These are phyloP conservation scores for Campylomormyrus numenius DNA, from an alignment of 2,113 vertebrate genomes.

Conservation along the genomic window DNA sequence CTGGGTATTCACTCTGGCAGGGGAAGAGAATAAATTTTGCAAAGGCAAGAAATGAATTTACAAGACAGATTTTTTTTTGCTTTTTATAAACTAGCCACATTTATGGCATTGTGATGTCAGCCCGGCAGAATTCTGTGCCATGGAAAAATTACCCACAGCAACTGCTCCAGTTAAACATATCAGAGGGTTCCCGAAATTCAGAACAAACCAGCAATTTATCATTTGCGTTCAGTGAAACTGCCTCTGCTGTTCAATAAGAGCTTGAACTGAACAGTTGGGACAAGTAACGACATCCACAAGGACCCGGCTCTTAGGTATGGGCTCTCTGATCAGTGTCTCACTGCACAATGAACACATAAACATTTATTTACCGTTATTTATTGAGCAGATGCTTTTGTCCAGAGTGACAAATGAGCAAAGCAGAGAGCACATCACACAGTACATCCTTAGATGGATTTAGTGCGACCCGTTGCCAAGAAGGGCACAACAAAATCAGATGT, in stretches of 20 bases:
- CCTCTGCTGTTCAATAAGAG: not conserved
- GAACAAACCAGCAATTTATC: not conserved
- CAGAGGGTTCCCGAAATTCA: not conserved
- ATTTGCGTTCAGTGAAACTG: not conserved
- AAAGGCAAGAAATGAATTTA: not conserved
- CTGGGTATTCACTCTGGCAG: not conserved
- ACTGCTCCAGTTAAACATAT: not conserved
- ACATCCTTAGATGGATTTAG: not conserved
- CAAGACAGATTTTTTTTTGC: not conserved
- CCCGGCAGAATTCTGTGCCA: not conserved
- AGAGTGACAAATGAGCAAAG: not conserved
- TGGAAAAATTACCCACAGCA: not conserved
- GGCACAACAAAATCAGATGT: not conserved
- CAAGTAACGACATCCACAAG: not conserved
- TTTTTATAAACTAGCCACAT: not conserved
- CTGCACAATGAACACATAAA: not conserved
- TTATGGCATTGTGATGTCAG: constrained; percentile 6
- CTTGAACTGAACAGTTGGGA: not conserved
- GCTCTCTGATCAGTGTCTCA: not conserved
- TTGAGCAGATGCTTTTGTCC: not conserved
- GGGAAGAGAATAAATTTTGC: not conserved
- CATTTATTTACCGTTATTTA: not conserved
- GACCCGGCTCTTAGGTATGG: not conserved
- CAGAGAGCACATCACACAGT: not conserved
- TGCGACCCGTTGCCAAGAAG: not conserved